Conservation (phyloP, 2,888 invertebrate species). For the Drosophila birchii region DNA sequence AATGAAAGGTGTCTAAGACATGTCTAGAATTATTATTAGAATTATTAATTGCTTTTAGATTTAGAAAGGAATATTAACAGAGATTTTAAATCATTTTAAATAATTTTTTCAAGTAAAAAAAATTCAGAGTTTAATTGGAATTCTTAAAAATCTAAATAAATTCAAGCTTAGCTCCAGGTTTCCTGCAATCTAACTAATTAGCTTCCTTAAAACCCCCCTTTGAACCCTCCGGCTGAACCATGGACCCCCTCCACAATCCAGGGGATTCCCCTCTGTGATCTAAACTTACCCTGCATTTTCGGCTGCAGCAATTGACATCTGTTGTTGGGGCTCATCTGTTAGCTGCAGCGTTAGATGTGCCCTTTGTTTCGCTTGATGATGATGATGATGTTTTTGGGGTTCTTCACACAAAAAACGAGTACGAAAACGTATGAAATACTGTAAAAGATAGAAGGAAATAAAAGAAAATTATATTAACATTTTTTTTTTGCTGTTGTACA, state of each 20-base stretch:
- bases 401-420: conserved; percentile 57
- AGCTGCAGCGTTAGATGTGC: conserved; percentile 85
- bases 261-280: neutral
- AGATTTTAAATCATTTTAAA: no score
- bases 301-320: conserved; percentile 85
- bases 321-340: conserved; percentile 85
- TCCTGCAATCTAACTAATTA: conserved; percentile 5
- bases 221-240: neutral
- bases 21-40: conserved; percentile 1
- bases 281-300: conserved; percentile 85
- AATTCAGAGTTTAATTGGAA: neutral
- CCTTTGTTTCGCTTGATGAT: conserved; percentile 72
- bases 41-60: neutral
- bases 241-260: neutral
- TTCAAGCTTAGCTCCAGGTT: no score
- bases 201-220: neutral
- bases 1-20: neutral
- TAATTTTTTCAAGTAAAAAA: neutral
- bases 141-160: neutral
- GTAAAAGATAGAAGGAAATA: conserved; percentile 44
- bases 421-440: conserved; percentile 67
- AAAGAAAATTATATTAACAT: conserved; percentile 61
- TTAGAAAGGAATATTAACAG: no score
- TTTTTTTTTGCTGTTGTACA: conserved; percentile 23
- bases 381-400: conserved; percentile 35